Percentiles rank a stretch among this genome's conserved stretches.
Conservation (phyloP, 1,140 invertebrate genomes). For the Brachionus rotundiformis region DNA sequence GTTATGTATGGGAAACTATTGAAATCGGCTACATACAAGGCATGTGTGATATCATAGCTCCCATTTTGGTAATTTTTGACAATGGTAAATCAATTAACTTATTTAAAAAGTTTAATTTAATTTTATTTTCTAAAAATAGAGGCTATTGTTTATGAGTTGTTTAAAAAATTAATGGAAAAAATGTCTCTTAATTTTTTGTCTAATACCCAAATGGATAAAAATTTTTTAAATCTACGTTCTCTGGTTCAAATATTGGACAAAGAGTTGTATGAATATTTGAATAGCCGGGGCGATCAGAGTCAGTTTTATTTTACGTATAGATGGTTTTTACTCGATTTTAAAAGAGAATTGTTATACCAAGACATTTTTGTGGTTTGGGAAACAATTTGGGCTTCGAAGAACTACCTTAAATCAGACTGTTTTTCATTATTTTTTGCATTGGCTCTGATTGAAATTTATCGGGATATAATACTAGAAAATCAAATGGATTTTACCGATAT, state of each 20-base stretch:
- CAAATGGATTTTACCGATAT: slow-evolving; percentile 51
- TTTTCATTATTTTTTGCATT: slow-evolving; percentile 46
- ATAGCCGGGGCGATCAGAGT: slow-evolving; percentile 16
- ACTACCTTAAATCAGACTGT: neutral
- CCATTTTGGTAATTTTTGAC: slow-evolving; percentile 84
- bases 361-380: slow-evolving; percentile 51
- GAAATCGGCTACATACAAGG: slow-evolving; percentile 77
- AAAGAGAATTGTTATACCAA: slow-evolving; percentile 46
- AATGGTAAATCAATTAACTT: slow-evolving; percentile 68
- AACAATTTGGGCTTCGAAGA: neutral
- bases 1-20: slow-evolving; percentile 89
- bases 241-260: slow-evolving; percentile 40
- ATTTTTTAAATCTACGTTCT: slow-evolving; percentile 19
- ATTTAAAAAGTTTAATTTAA: neutral
- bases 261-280: slow-evolving; percentile 41
- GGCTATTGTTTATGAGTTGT: slow-evolving; percentile 28
- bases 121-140: neutral
- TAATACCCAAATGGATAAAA: neutral
- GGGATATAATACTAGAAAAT: slow-evolving; percentile 51
- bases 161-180: slow-evolving; percentile 37
- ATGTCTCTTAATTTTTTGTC: slow-evolving; percentile 34
- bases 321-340: slow-evolving; percentile 52
- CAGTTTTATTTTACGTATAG: slow-evolving; percentile 51
- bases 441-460: slow-evolving; percentile 41
- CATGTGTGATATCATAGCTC: slow-evolving; percentile 92